Evolutionary conservation across 2,113 vertebrate species (phyloP), one percentile per base, ranked within the genome.

Genomic region (Sebastes schlegelii): DNA sequence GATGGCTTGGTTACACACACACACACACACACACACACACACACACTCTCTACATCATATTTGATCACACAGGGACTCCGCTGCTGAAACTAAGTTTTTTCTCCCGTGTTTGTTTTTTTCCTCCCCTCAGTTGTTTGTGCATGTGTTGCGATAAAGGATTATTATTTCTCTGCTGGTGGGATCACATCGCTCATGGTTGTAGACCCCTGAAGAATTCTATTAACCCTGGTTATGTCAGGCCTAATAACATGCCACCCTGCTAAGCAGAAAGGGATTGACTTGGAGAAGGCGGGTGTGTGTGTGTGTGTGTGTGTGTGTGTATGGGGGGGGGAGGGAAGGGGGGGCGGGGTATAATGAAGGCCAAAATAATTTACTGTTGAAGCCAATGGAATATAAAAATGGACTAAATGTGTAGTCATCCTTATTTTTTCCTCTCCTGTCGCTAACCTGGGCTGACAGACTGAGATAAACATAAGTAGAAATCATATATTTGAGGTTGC

Each of bases 151-250:
- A 88, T 84, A 73, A 86, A 76, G 86, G 89, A 91, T 94, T 93
- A 86, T 86, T 89, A 89, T 91, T 87, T 90, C 86, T 92, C 80
- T 85, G 82, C 83, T 88, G 90, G 83, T 89, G 86, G 87, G 81
- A 86, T 87, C 76, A 80, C 83, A 87, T 93, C 64, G 34, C 87
- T 94, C 87, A 40, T 79, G 91, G 87, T 85, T 90, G 72, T 90
- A 91, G 92, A 94, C 84, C 92, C 90, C 92, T 91, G 91, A 91
- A 93, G 88, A 90, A 94, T 94, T 95, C 88, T 89, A 94, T 93
- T 94, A 94, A 92, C 92, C 92, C 92, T 88, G 89, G 85, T 93
- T 92, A 93, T 93, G 93, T 92, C 90, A 89, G 83, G 54, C 85
- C 91, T 91, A 93, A 94, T 93, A 92, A 92, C 87, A 92, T 87